These are phyloP conservation scores for Xiphophorus couchianus DNA, from an alignment of 2,113 vertebrate genomes.

Conservation along the genomic window DNA sequence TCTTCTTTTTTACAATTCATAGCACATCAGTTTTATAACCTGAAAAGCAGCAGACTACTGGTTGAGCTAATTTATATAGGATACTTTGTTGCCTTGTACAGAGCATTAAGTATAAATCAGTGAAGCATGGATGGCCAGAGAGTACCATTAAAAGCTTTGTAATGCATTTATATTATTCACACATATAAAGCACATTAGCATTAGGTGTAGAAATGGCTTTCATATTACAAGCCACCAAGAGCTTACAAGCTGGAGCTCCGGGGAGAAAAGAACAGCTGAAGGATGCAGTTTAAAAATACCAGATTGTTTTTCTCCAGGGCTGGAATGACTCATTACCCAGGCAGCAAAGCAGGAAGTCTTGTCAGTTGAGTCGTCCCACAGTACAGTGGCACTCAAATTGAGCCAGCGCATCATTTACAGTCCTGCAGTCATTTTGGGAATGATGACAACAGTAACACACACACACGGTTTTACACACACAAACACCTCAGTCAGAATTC, in stretches of 20 bases:
- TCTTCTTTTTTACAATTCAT: constrained; percentile 10
- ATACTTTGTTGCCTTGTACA: constrained; percentile 20
- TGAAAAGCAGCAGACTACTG: constrained; percentile 3
- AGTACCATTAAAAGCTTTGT: constrained; percentile 51
- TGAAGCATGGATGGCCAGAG: constrained; percentile 30
- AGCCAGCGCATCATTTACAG: constrained; percentile 50
- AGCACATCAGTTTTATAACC: constrained; percentile 12
- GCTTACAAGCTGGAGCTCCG: constrained; percentile 57
- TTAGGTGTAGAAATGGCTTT: constrained; percentile 52
- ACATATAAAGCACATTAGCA: constrained; percentile 64
- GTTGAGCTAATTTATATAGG: constrained; percentile 1
- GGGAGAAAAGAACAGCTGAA: constrained; percentile 69
- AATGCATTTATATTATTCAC: constrained; percentile 61
- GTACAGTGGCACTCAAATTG: constrained; percentile 62
- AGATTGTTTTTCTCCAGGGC: constrained; percentile 75
- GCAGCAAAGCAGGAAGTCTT: constrained; percentile 72
- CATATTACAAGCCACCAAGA: constrained; percentile 60
- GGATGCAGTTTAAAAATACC: constrained; percentile 78
- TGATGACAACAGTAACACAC: constrained; percentile 20
- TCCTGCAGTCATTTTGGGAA: constrained; percentile 23
- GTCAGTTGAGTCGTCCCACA: constrained; percentile 73
- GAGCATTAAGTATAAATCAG: constrained; percentile 47
- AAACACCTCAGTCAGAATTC: constrained; percentile 14
- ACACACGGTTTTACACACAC: constrained; percentile 4
- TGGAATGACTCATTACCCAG: constrained; percentile 75